A percentile compares a stretch with the other conserved stretches of the same genome.
phyloP scores from a whole-genome alignment of 2,888 invertebrate species.

The Harpalus rufipes region DNA sequence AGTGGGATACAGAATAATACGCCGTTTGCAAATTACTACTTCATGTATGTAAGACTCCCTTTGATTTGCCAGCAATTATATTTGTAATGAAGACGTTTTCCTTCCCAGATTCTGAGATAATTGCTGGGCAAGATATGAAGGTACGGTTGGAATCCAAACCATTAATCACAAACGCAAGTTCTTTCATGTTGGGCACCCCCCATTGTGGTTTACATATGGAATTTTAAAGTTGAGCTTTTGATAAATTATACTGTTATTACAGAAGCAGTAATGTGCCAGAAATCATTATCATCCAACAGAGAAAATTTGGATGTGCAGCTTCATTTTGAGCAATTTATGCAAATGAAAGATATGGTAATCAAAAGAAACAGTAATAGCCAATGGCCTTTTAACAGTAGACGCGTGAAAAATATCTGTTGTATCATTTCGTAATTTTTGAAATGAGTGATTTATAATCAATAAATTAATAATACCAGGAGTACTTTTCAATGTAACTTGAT shows the following conservation, averaged over 20 bases:
- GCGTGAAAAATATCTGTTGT: too few species aligned
- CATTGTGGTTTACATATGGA: not conserved
- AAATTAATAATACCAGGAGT: too few species aligned
- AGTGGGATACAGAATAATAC: not conserved
- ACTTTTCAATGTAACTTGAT: too few species aligned
- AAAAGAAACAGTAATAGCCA: not conserved
- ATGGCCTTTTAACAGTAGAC: too few species aligned
- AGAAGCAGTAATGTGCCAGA: not conserved
- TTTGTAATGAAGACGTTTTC: not conserved
- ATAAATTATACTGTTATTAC: not conserved
- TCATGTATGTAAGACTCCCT: not conserved
- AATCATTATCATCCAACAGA: not conserved
- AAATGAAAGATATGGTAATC: not conserved
- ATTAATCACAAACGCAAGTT: not conserved
- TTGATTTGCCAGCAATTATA: not conserved
- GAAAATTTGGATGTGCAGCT: not conserved
- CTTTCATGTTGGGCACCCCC: not conserved
- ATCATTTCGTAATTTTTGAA: too few species aligned
- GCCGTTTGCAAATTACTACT: not conserved
- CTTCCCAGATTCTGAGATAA: not conserved
- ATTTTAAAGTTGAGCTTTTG: not conserved
- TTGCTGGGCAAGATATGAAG: not conserved
- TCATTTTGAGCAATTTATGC: not conserved
- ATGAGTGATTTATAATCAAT: too few species aligned
- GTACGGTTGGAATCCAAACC: not conserved